Conservation (phyloP, 2,113 vertebrate species). For the Mastomys coucha region DNA sequence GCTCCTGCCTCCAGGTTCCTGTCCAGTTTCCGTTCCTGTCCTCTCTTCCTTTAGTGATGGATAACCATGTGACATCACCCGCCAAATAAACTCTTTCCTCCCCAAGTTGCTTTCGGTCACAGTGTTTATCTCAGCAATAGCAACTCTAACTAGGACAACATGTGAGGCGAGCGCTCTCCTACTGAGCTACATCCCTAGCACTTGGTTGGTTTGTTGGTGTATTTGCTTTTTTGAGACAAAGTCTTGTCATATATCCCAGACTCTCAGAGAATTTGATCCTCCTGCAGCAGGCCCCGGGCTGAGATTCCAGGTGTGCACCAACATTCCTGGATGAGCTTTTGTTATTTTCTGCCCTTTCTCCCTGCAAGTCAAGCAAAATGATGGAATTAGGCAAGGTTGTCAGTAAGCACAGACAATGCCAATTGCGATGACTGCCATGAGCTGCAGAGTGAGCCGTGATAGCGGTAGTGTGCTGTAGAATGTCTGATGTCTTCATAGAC, state of each 20-base stretch:
- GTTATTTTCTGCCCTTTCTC: neutral
- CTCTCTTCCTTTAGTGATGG: neutral
- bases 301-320: neutral
- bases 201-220: neutral
- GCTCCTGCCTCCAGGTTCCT: neutral
- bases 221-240: neutral
- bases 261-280: neutral
- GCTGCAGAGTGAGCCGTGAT: neutral
- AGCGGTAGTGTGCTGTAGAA: neutral
- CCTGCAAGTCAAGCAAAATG: slow-evolving; percentile 34
- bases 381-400: slow-evolving; percentile 17
- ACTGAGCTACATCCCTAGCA: neutral
- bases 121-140: neutral
- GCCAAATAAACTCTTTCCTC: neutral
- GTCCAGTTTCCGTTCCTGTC: neutral
- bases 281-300: neutral
- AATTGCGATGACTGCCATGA: slow-evolving; percentile 17
- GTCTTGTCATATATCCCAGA: neutral
- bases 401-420: slow-evolving; percentile 49
- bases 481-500: neutral
- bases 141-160: neutral
- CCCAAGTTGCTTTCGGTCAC: neutral
- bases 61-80: neutral
- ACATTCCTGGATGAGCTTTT: neutral
- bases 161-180: neutral